phyloP scores from a whole-genome alignment of 2,888 invertebrate genomes.

The Phortica magna region DNA sequence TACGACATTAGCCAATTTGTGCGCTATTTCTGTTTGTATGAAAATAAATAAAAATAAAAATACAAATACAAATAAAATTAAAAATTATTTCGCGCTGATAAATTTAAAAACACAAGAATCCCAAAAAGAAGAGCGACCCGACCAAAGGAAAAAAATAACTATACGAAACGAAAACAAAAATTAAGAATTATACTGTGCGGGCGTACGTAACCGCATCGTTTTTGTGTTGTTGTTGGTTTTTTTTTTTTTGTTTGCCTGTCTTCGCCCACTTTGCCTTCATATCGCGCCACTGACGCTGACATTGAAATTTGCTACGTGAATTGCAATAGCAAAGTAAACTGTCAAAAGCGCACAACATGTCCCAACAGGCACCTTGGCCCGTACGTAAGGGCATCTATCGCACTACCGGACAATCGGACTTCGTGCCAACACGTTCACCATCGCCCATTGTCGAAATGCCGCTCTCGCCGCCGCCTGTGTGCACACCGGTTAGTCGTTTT shows the following conservation, averaged over 20 bases:
- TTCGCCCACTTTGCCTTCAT: conserved; percentile 27
- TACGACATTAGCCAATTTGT: conserved; percentile 53
- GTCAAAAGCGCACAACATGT: conserved; percentile 62
- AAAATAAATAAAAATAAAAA: conserved; percentile 51
- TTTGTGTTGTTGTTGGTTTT: conserved; percentile 38
- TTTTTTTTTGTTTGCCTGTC: conserved; percentile 38
- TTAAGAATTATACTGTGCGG: conserved; percentile 9
- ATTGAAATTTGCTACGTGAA: conserved; percentile 45
- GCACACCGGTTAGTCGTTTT: conserved; percentile 60
- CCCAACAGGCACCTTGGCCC: conserved; percentile 86
- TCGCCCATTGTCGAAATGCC: conserved; percentile 79
- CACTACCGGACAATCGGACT: conserved; percentile 78
- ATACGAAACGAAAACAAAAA: conserved; percentile 7
- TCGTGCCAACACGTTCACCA: conserved; percentile 75
- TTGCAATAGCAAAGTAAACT: conserved; percentile 31
- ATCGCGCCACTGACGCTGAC: conserved; percentile 32
- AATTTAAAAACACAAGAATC: conserved; percentile 32
- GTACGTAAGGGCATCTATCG: conserved; percentile 82
- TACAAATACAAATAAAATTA: conserved; percentile 37
- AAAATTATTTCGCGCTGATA: conserved; percentile 40
- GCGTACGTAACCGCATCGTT: not conserved
- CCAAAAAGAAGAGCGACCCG: conserved; percentile 28
- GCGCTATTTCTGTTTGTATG: conserved; percentile 67
- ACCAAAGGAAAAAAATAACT: conserved; percentile 26
- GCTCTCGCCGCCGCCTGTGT: conserved; percentile 69